Conservation (phyloP, 2,888 invertebrate species). For the Melanchra persicariae region DNA sequence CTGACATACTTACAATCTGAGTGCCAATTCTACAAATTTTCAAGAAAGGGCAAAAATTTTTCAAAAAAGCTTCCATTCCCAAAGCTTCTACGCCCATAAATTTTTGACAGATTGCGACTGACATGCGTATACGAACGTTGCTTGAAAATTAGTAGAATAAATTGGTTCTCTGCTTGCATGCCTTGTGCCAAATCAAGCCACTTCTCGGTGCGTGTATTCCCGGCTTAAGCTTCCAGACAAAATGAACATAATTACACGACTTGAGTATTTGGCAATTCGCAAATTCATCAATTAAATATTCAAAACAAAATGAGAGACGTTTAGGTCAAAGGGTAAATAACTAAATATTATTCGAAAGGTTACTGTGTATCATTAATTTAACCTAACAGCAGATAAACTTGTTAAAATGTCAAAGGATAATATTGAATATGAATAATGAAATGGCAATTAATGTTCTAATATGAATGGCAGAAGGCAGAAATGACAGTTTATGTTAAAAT, state of each 20-base stretch:
- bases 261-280: conserved; percentile 33
- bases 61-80: too few relatives aligned
- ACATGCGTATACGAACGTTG: too few relatives aligned
- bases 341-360: conserved; percentile 22
- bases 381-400: background rate
- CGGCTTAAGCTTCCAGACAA: background rate
- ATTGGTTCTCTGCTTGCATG: background rate
- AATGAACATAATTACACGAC: background rate
- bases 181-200: too few relatives aligned
- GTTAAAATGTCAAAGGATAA: conserved; percentile 12
- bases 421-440: background rate
- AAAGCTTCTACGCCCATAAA: too few relatives aligned
- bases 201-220: background rate
- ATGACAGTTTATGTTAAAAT: background rate
- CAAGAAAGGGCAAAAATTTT: too few relatives aligned
- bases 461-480: too few relatives aligned
- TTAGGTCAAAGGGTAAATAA: conserved; percentile 28
- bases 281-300: conserved; percentile 17
- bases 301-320: conserved; percentile 26
- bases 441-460: background rate
- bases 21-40: too few relatives aligned
- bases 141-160: too few relatives aligned
- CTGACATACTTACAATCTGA: too few relatives aligned
- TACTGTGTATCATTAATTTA: conserved; percentile 22
- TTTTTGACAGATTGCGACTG: too few relatives aligned